A percentile compares a stretch with the other conserved stretches of the same genome.
Conservation (phyloP, 2,888 invertebrate genomes). For the Sminthurinus aureus region DNA sequence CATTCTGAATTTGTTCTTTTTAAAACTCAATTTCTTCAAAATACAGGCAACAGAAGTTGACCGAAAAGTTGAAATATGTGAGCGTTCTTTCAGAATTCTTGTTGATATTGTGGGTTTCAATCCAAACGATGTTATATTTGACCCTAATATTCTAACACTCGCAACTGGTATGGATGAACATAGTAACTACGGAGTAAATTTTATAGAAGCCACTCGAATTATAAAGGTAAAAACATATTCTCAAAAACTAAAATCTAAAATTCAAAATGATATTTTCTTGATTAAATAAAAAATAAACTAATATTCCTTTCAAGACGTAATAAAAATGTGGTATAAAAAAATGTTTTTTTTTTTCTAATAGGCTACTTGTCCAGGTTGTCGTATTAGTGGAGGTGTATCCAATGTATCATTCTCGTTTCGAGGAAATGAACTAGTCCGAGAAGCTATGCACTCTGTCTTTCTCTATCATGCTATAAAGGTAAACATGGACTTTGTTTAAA, state of each 20-base stretch:
- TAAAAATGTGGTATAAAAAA: too few relatives aligned
- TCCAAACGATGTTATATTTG: constrained; percentile 69
- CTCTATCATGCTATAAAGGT: constrained; percentile 69
- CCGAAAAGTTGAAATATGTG: constrained; percentile 68
- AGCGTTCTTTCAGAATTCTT: constrained; percentile 66
- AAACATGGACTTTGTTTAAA: background rate
- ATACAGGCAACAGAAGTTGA: constrained; percentile 66
- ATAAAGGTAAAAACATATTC: constrained; percentile 65
- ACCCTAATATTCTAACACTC: constrained; percentile 70
- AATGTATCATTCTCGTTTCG: constrained; percentile 70
- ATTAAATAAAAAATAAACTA: too few relatives aligned
- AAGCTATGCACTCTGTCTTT: constrained; percentile 70
- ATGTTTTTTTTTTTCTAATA: constrained; percentile 40
- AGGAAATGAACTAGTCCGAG: constrained; percentile 67
- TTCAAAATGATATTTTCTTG: background rate
- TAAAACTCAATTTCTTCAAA: constrained; percentile 4
- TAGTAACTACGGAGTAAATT: constrained; percentile 66
- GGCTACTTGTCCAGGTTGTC: constrained; percentile 63
- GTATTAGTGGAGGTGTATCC: constrained; percentile 69
- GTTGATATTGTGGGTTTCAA: constrained; percentile 67
- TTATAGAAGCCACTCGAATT: constrained; percentile 66
- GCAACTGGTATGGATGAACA: constrained; percentile 71
- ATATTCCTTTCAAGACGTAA: too few relatives aligned
- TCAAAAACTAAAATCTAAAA: background rate
- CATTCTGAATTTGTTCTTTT: background rate